phyloP scores from a whole-genome alignment of 2,797 vertebrate genomes.

The Anabas testudineus region DNA sequence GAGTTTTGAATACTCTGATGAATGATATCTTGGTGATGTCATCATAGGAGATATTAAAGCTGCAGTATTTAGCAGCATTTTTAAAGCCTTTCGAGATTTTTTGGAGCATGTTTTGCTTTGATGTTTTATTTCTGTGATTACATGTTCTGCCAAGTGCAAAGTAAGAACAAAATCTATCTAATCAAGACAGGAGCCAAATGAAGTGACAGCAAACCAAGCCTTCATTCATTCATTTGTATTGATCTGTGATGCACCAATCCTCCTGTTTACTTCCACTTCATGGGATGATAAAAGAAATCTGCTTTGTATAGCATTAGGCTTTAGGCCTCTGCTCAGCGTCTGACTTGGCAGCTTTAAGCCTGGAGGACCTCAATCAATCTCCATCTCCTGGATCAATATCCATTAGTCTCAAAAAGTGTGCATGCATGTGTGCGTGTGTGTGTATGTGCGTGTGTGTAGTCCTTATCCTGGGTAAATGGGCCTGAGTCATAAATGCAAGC shows the following conservation, averaged over 20 bases:
- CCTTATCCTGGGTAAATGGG: constrained; percentile 71
- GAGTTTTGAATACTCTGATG: too few relatives aligned
- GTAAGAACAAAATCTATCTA: not conserved
- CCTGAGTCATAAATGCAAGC: constrained; percentile 75
- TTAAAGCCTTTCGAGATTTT: too few relatives aligned
- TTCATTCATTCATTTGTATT: constrained; percentile 26
- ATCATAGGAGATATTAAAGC: not conserved
- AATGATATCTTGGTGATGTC: too few relatives aligned
- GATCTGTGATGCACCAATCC: constrained; percentile 29
- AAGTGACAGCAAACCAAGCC: constrained; percentile 12
- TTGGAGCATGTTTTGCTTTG: not conserved
- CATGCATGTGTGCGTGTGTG: constrained; percentile 16
- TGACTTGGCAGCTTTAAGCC: constrained; percentile 76
- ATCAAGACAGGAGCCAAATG: not conserved
- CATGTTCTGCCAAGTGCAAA: not conserved
- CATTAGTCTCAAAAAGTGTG: constrained; percentile 70
- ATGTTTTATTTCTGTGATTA: not conserved
- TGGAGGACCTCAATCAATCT: constrained; percentile 74
- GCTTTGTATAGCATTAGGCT: constrained; percentile 55
- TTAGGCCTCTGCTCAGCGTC: constrained; percentile 61
- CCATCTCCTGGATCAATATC: constrained; percentile 81
- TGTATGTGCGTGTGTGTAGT: constrained; percentile 33
- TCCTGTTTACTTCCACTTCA: constrained; percentile 30
- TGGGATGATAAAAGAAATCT: constrained; percentile 51
- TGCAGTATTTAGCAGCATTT: not conserved